These are phyloP conservation scores for Heliconius ismenius DNA, from an alignment of 2,888 invertebrate species.

Conservation along the genomic window DNA sequence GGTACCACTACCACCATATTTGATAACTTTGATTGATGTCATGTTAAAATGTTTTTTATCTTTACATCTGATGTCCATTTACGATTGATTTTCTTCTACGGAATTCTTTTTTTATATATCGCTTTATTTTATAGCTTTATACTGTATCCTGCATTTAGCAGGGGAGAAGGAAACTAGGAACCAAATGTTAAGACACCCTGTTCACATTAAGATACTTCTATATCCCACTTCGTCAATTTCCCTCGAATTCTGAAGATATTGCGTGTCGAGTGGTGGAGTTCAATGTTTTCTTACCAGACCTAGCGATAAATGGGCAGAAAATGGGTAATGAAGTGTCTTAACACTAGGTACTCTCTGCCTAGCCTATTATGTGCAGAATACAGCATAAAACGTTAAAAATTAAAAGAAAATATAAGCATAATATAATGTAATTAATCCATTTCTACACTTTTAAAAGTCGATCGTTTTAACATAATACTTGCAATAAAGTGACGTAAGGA, in stretches of 20 bases:
- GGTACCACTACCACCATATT: not conserved
- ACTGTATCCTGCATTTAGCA: not conserved
- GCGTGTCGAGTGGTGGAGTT: too few species aligned
- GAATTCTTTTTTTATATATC: not conserved
- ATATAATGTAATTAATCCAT: not conserved
- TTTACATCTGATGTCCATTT: not conserved
- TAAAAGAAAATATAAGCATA: not conserved
- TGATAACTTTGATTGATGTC: not conserved
- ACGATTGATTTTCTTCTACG: not conserved
- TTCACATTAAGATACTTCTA: too few species aligned
- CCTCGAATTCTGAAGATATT: too few species aligned
- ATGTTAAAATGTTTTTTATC: constrained; percentile 8
- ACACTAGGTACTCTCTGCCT: too few species aligned
- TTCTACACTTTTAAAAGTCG: constrained; percentile 4
- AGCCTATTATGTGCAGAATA: too few species aligned
- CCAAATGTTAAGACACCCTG: too few species aligned
- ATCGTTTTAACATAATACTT: constrained; percentile 16
- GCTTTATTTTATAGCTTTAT: not conserved
- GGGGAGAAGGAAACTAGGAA: too few species aligned
- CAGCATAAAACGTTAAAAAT: too few species aligned
- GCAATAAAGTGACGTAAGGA: constrained; percentile 27
- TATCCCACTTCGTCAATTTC: too few species aligned
- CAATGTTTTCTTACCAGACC: too few species aligned
- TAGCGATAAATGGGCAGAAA: too few species aligned
- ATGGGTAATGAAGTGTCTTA: too few species aligned